Base-by-base conservation (phyloP, 2,888 invertebrate genomes). In the Cephus runcator region DNA sequence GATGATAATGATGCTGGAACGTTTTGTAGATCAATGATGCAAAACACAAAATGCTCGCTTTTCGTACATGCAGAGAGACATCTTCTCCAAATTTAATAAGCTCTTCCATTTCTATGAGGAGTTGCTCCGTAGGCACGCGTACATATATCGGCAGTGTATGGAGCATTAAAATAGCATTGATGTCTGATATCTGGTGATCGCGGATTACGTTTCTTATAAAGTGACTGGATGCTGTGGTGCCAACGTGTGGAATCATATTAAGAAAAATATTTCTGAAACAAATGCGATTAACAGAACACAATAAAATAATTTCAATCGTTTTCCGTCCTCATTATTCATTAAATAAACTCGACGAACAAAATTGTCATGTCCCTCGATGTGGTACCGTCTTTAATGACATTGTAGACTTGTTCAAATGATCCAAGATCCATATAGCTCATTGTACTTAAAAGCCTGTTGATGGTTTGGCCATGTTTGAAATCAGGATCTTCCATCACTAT, bases 171-270 rank as follows among this genome's bases (percentile, higher is more conserved):
- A 90, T 79, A 1, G 92, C 91, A 2, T 86, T 80, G 30, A 80
- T 69, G 12, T 89, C 88, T 11, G 88, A 83, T 3, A 93, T 83
- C 78, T 88, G 86, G 34, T 88, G 85, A 11, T 88, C 82, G 30
- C 87, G 87, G 1, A 93, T 87, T 9, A 92, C 81, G 76, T 92
- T 88, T 77, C 88, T 86, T 12, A 92, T 90, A 75, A 93, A 92
- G 34, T 89, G 82, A 56, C 90, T 88, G 0, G 92, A 88, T 4
- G 92, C 91, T 69, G 87, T 83, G 9, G 93, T 92, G 23, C 93
- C 93, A 34, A 92, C 90, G 79, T 92, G 87, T 1, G 93, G 92
- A n/a, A 93, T 79, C 76, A 93, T 85, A 78, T 91, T 88, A 76
- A 92, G 84, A 82, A 92, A 93, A 34, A 93, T 81, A 31, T 89